phyloP scores from a whole-genome alignment of 2,797 vertebrate species.

The Micropoecilia bifurca region DNA sequence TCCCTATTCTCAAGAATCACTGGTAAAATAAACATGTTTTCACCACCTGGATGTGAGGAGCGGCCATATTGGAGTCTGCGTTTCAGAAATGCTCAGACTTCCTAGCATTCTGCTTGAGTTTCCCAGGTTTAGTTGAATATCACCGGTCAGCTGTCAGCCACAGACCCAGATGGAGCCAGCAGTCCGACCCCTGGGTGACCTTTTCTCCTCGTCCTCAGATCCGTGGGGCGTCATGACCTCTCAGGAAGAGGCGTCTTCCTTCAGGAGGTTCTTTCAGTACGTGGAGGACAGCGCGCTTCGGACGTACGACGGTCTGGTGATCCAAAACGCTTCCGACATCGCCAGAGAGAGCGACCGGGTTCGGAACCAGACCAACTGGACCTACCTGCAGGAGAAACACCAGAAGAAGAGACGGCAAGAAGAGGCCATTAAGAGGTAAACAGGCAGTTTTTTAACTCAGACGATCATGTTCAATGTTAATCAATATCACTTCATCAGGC shows the following conservation, averaged over 20 bases:
- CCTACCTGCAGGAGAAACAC: constrained; percentile 94
- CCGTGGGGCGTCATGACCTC: constrained; percentile 87
- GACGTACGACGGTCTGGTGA: constrained; percentile 94
- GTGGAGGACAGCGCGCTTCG: constrained; percentile 95
- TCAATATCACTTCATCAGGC: not conserved
- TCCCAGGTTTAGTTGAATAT: not conserved
- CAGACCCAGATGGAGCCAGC: not conserved
- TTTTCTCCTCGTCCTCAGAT: constrained; percentile 57
- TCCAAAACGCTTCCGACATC: constrained; percentile 91
- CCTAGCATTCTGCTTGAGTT: too few species aligned
- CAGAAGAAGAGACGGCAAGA: constrained; percentile 94
- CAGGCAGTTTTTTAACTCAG: not conserved
- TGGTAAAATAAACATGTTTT: not conserved
- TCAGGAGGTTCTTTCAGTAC: constrained; percentile 90
- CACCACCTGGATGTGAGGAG: not conserved
- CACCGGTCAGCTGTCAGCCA: not conserved
- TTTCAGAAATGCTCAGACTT: not conserved
- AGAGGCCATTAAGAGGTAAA: constrained; percentile 93
- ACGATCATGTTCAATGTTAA: not conserved
- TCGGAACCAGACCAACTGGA: constrained; percentile 92
- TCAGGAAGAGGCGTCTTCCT: constrained; percentile 85
- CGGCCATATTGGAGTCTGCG: not conserved
- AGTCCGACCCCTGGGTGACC: not conserved
- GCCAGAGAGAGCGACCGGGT: constrained; percentile 88
- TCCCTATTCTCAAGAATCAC: too few species aligned